A percentile compares a stretch with the other conserved stretches of the same genome.
These are phyloP conservation scores for Drosophila orena DNA, from an alignment of 1,140 invertebrate genomes.

Conservation along the genomic window DNA sequence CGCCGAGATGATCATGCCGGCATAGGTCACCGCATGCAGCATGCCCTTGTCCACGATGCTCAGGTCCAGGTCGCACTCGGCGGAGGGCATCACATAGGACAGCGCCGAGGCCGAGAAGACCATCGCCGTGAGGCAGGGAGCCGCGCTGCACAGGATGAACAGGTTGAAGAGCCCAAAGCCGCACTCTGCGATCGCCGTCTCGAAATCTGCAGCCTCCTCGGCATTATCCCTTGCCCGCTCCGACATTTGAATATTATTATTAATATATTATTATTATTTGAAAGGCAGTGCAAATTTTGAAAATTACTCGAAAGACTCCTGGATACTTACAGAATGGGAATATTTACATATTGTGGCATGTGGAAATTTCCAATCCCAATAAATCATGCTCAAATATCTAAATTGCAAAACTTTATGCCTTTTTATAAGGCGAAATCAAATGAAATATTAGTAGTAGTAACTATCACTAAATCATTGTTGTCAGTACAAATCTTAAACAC, in stretches of 20 bases:
- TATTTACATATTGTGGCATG: not conserved
- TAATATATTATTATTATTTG: no score
- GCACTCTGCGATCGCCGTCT: slow-evolving; percentile 87
- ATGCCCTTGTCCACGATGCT: slow-evolving; percentile 88
- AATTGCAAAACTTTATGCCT: no score
- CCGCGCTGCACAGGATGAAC: slow-evolving; percentile 86
- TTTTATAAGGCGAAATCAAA: no score
- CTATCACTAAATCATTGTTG: no score
- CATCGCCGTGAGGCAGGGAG: slow-evolving; percentile 88
- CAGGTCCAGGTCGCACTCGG: slow-evolving; percentile 89
- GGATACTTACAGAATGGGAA: not conserved
- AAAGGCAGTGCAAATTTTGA: slow-evolving; percentile 22
- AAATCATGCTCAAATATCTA: no score
- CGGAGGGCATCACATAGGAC: slow-evolving; percentile 89
- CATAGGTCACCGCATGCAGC: slow-evolving; percentile 88
- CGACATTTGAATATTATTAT: no score
- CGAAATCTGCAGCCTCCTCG: slow-evolving; percentile 86
- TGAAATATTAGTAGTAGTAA: no score
- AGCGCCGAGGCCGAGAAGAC: slow-evolving; percentile 88
- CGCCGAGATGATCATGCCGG: slow-evolving; percentile 93
- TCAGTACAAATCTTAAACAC: no score
- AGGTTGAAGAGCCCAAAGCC: slow-evolving; percentile 89
- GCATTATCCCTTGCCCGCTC: not conserved
- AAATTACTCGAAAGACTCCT: slow-evolving; percentile 11
- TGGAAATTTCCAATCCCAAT: not conserved